Percentiles rank a stretch among this genome's conserved stretches.
These are phyloP conservation scores for Dromococcyx pavoninus DNA, from an alignment of 2,797 vertebrate genomes.

Conservation along the genomic window DNA sequence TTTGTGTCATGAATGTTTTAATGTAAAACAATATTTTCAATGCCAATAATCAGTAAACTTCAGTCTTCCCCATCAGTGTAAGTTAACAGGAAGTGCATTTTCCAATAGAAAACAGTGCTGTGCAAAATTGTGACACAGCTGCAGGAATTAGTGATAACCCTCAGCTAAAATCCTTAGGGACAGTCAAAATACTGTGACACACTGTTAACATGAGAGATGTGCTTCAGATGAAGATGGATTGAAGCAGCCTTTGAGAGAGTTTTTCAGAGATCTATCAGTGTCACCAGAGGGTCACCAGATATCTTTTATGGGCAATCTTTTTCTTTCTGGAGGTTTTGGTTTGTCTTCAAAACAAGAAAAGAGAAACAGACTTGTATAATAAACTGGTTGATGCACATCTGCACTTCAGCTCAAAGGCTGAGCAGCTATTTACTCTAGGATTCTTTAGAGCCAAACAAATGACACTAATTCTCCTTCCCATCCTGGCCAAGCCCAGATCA, in stretches of 20 bases:
- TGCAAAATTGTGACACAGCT: neutral
- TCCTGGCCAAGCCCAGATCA: neutral
- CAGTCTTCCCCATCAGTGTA: neutral
- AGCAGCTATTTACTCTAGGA: conserved; percentile 1
- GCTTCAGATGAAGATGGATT: neutral
- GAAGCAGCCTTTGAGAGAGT: neutral
- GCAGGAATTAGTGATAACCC: neutral
- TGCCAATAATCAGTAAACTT: neutral
- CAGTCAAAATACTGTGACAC: neutral
- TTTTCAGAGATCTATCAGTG: neutral
- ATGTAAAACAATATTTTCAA: neutral
- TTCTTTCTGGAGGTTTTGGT: neutral
- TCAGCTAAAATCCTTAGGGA: neutral
- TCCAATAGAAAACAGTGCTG: neutral
- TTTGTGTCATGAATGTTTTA: neutral
- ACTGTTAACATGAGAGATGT: neutral
- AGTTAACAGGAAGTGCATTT: neutral
- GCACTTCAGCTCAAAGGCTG: neutral
- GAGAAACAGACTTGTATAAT: conserved; percentile 18
- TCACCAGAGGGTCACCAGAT: neutral
- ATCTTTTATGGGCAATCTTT: neutral
- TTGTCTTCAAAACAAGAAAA: conserved; percentile 1
- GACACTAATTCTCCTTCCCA: neutral
- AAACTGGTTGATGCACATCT: conserved; percentile 4
- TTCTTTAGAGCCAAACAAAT: neutral